Percentiles rank a stretch among this genome's conserved stretches.
Evolutionary conservation across 2,888 invertebrate species (phyloP).

Genomic region (Heteromyza rotundicornis): DNA sequence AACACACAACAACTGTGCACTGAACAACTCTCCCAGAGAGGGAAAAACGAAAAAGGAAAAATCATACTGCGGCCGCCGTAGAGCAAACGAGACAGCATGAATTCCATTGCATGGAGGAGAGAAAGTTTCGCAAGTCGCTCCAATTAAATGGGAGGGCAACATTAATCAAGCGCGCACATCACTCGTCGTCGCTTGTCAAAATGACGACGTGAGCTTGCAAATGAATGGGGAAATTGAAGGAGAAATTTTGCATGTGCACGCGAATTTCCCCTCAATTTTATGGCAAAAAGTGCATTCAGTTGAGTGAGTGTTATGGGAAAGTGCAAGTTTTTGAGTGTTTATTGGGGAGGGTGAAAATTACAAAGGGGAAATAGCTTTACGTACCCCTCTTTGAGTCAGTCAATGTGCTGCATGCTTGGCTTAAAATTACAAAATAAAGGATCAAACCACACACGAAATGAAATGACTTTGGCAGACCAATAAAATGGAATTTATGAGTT

Average conservation of each 20-base stretch:
- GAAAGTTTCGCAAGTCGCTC: slow-evolving; percentile 28
- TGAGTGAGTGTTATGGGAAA: slow-evolving; percentile 26
- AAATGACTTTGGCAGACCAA: slow-evolving; percentile 27
- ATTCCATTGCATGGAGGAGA: not conserved
- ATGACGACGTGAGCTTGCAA: slow-evolving; percentile 32
- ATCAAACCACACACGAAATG: no score
- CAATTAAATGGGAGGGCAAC: slow-evolving; percentile 29
- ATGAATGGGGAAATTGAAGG: no score
- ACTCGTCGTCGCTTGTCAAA: slow-evolving; percentile 11
- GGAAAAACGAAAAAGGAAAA: not conserved
- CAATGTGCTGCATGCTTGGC: slow-evolving; percentile 24
- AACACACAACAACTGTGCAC: slow-evolving; percentile 34
- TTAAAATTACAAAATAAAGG: no score
- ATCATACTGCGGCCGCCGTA: not conserved
- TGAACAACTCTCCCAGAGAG: slow-evolving; percentile 10
- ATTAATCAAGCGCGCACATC: slow-evolving; percentile 27
- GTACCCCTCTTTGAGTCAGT: slow-evolving; percentile 47
- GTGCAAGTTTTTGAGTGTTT: slow-evolving; percentile 27
- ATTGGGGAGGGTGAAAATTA: slow-evolving; percentile 6
- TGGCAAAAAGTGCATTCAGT: not conserved
- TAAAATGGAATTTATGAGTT: slow-evolving; percentile 38
- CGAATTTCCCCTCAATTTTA: not conserved
- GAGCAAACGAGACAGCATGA: slow-evolving; percentile 18
- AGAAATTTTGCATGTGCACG: not conserved
- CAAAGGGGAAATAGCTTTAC: slow-evolving; percentile 14